phyloP scores from a whole-genome alignment of 2,797 vertebrate species.

The Gymnothorax javanicus region DNA sequence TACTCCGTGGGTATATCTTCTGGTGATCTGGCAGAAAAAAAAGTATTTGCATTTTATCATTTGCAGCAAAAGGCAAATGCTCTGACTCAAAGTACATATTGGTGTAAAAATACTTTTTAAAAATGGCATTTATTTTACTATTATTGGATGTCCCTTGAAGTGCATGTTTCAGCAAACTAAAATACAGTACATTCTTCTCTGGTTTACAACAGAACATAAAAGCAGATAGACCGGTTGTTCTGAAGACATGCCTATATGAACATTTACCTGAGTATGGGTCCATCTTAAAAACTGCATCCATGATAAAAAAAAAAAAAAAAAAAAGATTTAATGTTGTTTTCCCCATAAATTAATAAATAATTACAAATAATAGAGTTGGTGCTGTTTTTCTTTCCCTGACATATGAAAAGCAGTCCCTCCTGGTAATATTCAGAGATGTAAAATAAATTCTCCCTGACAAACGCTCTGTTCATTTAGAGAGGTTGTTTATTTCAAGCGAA shows the following conservation, averaged over 20 bases:
- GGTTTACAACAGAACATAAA: neutral
- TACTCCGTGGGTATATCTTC: neutral
- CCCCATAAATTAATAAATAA: neutral
- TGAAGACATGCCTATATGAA: neutral
- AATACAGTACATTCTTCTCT: neutral
- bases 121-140: neutral
- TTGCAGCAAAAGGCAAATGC: neutral
- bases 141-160: neutral
- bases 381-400: neutral
- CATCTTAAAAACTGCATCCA: neutral
- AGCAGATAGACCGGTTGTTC: neutral
- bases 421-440: conserved; percentile 57
- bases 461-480: conserved; percentile 66
- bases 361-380: neutral
- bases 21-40: neutral
- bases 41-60: neutral
- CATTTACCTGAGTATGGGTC: neutral
- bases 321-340: neutral
- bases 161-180: neutral
- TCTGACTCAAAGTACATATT: neutral
- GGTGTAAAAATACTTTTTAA: neutral
- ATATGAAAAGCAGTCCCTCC: conserved; percentile 48
- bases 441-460: conserved; percentile 71
- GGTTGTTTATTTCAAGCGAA: conserved; percentile 63
- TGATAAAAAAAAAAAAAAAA: neutral